These are phyloP conservation scores for Gymnothorax javanicus DNA, from an alignment of 2,797 vertebrate species.

Conservation along the genomic window DNA sequence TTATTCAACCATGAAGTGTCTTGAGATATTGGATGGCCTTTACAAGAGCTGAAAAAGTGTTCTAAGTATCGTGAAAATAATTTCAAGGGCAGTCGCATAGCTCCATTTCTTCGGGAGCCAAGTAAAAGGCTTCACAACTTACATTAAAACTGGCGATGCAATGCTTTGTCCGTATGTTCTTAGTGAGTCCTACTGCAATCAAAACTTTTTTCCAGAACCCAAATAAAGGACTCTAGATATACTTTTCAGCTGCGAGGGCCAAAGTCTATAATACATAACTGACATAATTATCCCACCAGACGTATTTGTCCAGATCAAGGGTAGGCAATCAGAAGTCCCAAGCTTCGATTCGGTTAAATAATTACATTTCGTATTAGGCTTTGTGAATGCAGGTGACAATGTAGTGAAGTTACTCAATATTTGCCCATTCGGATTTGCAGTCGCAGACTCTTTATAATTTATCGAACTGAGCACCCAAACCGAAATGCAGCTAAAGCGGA, in stretches of 20 bases:
- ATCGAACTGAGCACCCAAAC: neutral
- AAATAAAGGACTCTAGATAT: slow-evolving; percentile 25
- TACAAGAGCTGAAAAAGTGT: neutral
- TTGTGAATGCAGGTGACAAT: neutral
- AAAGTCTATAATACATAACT: slow-evolving; percentile 15
- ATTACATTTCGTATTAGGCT: neutral
- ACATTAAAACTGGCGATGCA: neutral
- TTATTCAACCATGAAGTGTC: too few species aligned
- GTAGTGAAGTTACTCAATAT: neutral
- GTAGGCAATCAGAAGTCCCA: neutral
- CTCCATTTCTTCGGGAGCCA: neutral
- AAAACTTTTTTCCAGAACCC: neutral
- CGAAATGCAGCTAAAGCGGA: neutral
- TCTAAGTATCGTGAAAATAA: slow-evolving; percentile 14
- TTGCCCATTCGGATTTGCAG: too few species aligned
- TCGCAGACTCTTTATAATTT: neutral
- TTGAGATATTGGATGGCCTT: too few species aligned
- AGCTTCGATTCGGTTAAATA: neutral
- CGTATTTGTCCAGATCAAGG: neutral
- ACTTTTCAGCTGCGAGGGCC: neutral
- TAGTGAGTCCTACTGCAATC: slow-evolving; percentile 17
- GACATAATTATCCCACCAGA: neutral
- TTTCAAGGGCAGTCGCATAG: neutral
- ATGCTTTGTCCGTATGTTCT: slow-evolving; percentile 17
- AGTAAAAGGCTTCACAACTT: slow-evolving; percentile 5